A percentile compares a stretch with the other conserved stretches of the same genome.
Conservation (phyloP, 1,140 invertebrate genomes). For the Alviniconcha marisindica region DNA sequence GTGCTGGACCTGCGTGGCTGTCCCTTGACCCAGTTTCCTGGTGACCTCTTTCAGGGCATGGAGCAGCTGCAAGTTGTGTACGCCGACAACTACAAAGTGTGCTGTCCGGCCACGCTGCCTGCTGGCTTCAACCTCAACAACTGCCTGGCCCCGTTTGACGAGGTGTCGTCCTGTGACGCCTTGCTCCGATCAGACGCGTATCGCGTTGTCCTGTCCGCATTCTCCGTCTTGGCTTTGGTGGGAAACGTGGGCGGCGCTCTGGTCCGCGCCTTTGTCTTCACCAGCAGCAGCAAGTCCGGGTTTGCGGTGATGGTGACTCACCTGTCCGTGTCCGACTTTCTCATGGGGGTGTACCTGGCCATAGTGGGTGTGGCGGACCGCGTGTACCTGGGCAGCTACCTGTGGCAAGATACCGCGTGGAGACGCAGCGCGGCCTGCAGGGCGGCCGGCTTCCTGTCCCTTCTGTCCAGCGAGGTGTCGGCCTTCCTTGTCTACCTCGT, state of each 20-base stretch:
- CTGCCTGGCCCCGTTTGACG: constrained; percentile 39
- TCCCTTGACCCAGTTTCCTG: not conserved
- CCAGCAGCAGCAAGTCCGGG: not conserved
- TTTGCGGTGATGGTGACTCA: constrained; percentile 57
- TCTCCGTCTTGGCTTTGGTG: constrained; percentile 45
- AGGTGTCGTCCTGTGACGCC: constrained; percentile 56
- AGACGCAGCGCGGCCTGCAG: constrained; percentile 33
- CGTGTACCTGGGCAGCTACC: constrained; percentile 54
- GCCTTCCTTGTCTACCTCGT: no score
- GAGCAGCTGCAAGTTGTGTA: constrained; percentile 22
- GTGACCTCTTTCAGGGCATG: constrained; percentile 38
- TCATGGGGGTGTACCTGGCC: constrained; percentile 41
- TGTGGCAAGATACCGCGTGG: constrained; percentile 34
- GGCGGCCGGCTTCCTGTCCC: no score
- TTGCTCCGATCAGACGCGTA: constrained; percentile 45
- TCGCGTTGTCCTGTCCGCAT: constrained; percentile 46
- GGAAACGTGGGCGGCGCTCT: constrained; percentile 51
- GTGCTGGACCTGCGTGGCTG: not conserved
- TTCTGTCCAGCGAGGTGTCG: no score
- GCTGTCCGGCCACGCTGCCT: constrained; percentile 46
- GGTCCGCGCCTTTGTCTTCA: constrained; percentile 11
- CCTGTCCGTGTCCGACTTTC: constrained; percentile 42
- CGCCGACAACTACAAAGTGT: constrained; percentile 48
- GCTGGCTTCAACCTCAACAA: constrained; percentile 1
- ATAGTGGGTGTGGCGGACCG: constrained; percentile 38